phyloP scores from a whole-genome alignment of 2,888 invertebrate species.

The Bimastos eiseni region DNA sequence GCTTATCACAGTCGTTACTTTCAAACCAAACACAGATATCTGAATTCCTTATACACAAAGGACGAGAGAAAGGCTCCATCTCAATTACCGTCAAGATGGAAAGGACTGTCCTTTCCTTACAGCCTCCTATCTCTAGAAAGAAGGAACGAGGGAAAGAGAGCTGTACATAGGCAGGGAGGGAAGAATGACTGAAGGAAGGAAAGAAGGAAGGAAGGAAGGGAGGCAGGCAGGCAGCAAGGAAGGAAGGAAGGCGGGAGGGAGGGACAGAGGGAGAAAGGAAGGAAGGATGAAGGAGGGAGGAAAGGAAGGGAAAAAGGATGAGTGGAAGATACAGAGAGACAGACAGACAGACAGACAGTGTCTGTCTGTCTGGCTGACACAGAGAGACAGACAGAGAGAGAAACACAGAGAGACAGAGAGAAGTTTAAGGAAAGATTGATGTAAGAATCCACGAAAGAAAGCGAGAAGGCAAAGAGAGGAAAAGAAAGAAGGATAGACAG shows the following conservation, averaged over 20 bases:
- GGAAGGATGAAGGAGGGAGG: neutral
- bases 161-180: neutral
- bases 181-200: neutral
- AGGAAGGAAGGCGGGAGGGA: neutral
- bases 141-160: neutral
- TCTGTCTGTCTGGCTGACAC: too few species aligned
- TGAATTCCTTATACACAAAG: neutral
- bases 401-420: neutral
- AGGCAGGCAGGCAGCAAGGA: too few species aligned
- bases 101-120: neutral
- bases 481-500: too few species aligned
- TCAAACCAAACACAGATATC: neutral
- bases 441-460: too few species aligned
- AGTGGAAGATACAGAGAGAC: neutral
- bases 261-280: neutral
- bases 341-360: neutral
- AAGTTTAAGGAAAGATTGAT: neutral
- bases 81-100: too few species aligned
- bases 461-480: neutral
- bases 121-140: neutral
- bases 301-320: too few species aligned
- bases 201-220: neutral
- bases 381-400: too few species aligned
- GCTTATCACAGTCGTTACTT: neutral
- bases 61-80: neutral